Conservation (phyloP, 2,888 invertebrate species). For the Stenichneumon culpator region DNA sequence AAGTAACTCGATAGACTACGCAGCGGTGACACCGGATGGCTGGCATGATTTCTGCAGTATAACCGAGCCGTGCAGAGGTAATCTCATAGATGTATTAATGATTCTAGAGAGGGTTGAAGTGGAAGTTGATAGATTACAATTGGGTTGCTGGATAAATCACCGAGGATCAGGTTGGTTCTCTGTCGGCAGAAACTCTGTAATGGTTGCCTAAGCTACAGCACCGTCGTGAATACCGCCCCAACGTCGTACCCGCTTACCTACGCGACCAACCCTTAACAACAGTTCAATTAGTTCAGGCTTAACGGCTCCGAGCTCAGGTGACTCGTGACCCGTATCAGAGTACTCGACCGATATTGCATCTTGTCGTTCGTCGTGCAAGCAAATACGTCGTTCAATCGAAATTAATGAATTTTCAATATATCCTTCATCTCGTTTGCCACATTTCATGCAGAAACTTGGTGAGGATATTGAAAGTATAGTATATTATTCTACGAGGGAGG, state of each 20-base stretch:
- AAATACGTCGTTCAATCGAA: neutral
- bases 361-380: constrained; percentile 1
- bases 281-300: constrained; percentile 81
- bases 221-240: constrained; percentile 57
- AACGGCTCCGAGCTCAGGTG: constrained; percentile 77
- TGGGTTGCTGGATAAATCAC: constrained; percentile 77
- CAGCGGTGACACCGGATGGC: neutral
- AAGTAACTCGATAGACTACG: neutral
- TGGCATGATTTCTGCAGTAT: neutral
- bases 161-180: constrained; percentile 75
- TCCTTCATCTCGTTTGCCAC: too few species aligned
- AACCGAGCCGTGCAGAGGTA: constrained; percentile 40
- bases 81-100: constrained; percentile 73
- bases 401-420: neutral
- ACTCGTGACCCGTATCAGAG: constrained; percentile 78
- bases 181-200: constrained; percentile 77
- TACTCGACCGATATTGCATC: constrained; percentile 69
- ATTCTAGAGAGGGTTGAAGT: constrained; percentile 55
- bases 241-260: constrained; percentile 41
- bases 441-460: too few species aligned
- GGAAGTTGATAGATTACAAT: constrained; percentile 61
- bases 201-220: constrained; percentile 73
- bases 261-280: constrained; percentile 64
- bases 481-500: too few species aligned
- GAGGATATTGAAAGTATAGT: too few species aligned